Conservation (phyloP, 2,888 invertebrate genomes). For the Balanococcus diminutus region DNA sequence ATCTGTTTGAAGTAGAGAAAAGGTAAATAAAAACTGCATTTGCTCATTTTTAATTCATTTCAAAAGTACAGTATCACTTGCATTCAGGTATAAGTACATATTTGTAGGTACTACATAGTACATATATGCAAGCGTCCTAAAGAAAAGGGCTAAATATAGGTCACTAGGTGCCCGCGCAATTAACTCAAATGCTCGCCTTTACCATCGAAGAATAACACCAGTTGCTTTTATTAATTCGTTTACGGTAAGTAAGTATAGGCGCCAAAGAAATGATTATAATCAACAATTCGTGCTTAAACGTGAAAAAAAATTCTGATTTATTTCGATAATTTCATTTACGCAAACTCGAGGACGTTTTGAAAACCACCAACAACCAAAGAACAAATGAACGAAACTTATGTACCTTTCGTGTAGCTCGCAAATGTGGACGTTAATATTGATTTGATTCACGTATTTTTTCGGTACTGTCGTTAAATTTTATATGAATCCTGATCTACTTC, state of each 20-base stretch:
- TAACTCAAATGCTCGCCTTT: neutral
- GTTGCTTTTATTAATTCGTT: constrained; percentile 27
- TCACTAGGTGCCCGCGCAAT: neutral
- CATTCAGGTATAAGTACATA: no score
- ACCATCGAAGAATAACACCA: neutral
- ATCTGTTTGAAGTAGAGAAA: no score
- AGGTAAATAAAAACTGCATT: no score
- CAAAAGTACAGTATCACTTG: no score
- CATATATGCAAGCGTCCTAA: neutral
- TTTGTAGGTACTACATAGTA: neutral
- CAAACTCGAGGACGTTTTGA: constrained; percentile 38
- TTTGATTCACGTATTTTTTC: neutral
- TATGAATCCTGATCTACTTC: neutral
- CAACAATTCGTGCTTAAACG: constrained; percentile 7
- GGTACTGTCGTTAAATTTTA: neutral
- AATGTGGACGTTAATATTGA: constrained; percentile 48
- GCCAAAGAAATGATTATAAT: constrained; percentile 16
- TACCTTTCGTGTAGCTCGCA: constrained; percentile 14
- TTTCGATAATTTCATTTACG: constrained; percentile 32
- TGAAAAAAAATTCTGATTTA: neutral
- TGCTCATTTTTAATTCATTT: no score
- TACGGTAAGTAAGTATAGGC: neutral
- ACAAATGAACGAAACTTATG: neutral
- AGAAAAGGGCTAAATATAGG: neutral
- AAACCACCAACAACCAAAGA: neutral